Evolutionary conservation across 2,797 vertebrate genomes (phyloP).

Genomic region (Hemibagrus guttatus): DNA sequence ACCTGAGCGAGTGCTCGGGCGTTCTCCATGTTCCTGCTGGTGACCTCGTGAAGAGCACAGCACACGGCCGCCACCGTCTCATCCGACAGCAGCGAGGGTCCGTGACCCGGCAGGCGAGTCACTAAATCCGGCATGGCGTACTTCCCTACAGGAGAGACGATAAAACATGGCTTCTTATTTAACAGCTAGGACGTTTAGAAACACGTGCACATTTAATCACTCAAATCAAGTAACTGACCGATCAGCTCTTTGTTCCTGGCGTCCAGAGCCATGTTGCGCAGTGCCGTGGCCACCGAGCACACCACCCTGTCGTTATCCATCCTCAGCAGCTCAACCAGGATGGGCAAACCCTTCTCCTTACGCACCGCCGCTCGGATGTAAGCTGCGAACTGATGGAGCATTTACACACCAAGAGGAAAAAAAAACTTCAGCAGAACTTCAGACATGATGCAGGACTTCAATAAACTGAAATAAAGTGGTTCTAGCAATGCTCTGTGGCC

Average conservation of each 20-base stretch:
- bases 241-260: slow-evolving; percentile 97
- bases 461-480: not conserved
- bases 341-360: slow-evolving; percentile 96
- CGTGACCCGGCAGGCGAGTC: slow-evolving; percentile 86
- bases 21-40: slow-evolving; percentile 97
- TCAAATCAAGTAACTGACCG: slow-evolving; percentile 72
- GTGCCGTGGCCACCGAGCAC: slow-evolving; percentile 92
- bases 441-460: not conserved
- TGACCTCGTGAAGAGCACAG: slow-evolving; percentile 96
- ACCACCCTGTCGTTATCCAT: slow-evolving; percentile 98
- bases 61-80: slow-evolving; percentile 94
- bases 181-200: not conserved
- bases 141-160: slow-evolving; percentile 78
- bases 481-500: too few species aligned
- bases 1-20: slow-evolving; percentile 93
- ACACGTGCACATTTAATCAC: not conserved
- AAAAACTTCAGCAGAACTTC: not conserved
- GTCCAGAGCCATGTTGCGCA: slow-evolving; percentile 95
- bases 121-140: slow-evolving; percentile 97
- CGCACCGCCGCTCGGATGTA: slow-evolving; percentile 95
- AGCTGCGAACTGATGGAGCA: slow-evolving; percentile 83
- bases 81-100: slow-evolving; percentile 82
- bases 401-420: not conserved
- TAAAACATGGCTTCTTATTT: not conserved
- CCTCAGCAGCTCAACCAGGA: slow-evolving; percentile 95